Base-by-base conservation (phyloP, 2,797 vertebrate genomes). In the Harpagifer antarcticus region DNA sequence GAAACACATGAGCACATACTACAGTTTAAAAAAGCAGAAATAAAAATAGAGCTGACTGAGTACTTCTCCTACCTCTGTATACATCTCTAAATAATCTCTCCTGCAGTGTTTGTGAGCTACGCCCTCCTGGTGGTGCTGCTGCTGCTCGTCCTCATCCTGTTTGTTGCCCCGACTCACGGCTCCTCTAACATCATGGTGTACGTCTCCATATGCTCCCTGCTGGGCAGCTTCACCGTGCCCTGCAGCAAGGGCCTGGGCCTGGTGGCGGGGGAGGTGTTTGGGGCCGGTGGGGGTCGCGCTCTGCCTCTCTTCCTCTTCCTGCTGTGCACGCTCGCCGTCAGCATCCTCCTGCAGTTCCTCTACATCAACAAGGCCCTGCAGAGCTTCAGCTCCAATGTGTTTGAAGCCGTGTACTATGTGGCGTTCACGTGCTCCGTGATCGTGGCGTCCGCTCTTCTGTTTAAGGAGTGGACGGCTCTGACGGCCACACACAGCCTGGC, bases 291-390 rank as follows among this genome's bases (percentile, higher is more conserved):
- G 76, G 84, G 88, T 89, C 89, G 95, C 75, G 95, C 96, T 55
- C 90, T 94, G 74, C 90, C 90, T 70, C 94, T 99, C 69, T 97
- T 97, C 86, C 80, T 97, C 76, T 93, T 93, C 69, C 92, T 99
- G 58, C 77, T 98, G 84, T 95, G 91, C 82, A 95, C 96, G 17
- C 86, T 99, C 78, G 89, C 94, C 0, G 90, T 96, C 87, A 97
- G 98, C 93, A 95, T 99, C 86, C 93, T 97, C 12, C 94, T 96
- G 57, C 98, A 99, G 93, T 99, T 99, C 92, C 93, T 95, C 76
- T 99, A 96, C 88, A 99, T 99, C 94, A 99, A 97, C 88, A 98
- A 96, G 91, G 98, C 98, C 4, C 86, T 99, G 79, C 96, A 98
- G 92, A 92, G 88, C 86, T 99, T 96, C 72, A 97, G 96, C 93